A percentile compares a stretch with the other conserved stretches of the same genome.
These are phyloP conservation scores for Steinernema hermaphroditum DNA, from an alignment of 2,888 invertebrate genomes.

Conservation along the genomic window DNA sequence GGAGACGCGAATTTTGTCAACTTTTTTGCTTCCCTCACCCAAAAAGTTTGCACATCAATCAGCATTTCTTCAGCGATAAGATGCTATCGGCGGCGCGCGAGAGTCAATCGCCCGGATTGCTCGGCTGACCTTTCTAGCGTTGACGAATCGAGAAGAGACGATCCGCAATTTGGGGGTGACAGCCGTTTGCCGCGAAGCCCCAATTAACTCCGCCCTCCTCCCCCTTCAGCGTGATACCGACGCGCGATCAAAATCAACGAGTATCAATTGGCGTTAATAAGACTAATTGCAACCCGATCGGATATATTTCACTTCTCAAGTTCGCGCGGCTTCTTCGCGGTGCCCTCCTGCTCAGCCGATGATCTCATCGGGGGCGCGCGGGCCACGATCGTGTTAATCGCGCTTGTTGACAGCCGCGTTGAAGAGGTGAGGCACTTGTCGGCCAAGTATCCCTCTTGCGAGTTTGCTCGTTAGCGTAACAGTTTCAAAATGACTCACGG, in stretches of 20 bases:
- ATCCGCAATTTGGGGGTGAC: conserved; percentile 26
- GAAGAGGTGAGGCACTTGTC: background rate
- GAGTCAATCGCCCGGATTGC: background rate
- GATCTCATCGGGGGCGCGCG: background rate
- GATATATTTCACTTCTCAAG: conserved; percentile 18
- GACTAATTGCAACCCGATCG: conserved; percentile 25
- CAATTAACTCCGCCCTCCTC: conserved; percentile 17
- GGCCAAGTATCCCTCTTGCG: conserved; percentile 11
- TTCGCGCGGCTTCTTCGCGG: conserved; percentile 6
- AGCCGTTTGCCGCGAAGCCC: conserved; percentile 26
- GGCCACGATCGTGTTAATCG: conserved; percentile 8
- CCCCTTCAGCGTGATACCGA: background rate
- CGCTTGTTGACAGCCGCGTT: conserved; percentile 20
- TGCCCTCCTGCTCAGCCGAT: background rate
- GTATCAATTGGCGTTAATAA: conserved; percentile 26
- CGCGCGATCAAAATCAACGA: conserved; percentile 23
- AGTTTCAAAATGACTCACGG: background rate
- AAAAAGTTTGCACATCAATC: conserved; percentile 20
- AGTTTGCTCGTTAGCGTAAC: background rate
- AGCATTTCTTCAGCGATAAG: conserved; percentile 20
- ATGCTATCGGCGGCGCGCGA: conserved; percentile 14
- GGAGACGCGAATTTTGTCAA: conserved; percentile 15
- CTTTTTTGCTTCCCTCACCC: conserved; percentile 16
- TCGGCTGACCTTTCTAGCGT: conserved; percentile 25
- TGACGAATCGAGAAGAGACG: conserved; percentile 16